phyloP scores from a whole-genome alignment of 2,113 vertebrate species.

The Nettapus auritus region DNA sequence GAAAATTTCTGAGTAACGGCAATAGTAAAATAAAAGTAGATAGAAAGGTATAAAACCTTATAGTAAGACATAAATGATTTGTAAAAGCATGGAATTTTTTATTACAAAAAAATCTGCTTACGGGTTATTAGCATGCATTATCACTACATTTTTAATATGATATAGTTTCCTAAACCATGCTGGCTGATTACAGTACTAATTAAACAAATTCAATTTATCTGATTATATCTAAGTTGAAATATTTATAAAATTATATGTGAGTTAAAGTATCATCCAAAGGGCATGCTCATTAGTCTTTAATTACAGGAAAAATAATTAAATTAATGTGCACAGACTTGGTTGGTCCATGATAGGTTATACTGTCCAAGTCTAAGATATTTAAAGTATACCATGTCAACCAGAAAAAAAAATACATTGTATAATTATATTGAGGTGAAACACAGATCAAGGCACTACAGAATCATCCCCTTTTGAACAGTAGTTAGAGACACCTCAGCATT shows the following conservation, averaged over 20 bases:
- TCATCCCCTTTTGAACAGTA: neutral
- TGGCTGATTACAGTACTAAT: slow-evolving; percentile 72
- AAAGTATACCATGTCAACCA: neutral
- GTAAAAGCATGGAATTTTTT: neutral
- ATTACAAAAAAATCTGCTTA: slow-evolving; percentile 10
- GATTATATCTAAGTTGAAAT: slow-evolving; percentile 77
- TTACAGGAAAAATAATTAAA: slow-evolving; percentile 55
- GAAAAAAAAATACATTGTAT: neutral
- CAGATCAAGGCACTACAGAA: neutral
- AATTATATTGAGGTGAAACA: neutral
- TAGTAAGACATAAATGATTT: neutral
- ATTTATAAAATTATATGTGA: slow-evolving; percentile 73
- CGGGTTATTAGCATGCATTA: slow-evolving; percentile 39
- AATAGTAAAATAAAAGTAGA: neutral
- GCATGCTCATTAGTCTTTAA: slow-evolving; percentile 62
- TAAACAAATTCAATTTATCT: slow-evolving; percentile 74
- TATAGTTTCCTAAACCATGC: slow-evolving; percentile 46
- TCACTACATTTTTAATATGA: slow-evolving; percentile 36
- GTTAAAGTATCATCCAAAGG: slow-evolving; percentile 76
- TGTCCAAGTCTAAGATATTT: neutral
- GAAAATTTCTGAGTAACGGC: neutral
- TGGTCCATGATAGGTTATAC: neutral
- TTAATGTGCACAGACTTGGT: neutral
- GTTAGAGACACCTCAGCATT: neutral
- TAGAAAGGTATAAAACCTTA: neutral